A percentile compares a stretch with the other conserved stretches of the same genome.
phyloP scores from a whole-genome alignment of 2,113 vertebrate genomes.

The Centropus unirufus region DNA sequence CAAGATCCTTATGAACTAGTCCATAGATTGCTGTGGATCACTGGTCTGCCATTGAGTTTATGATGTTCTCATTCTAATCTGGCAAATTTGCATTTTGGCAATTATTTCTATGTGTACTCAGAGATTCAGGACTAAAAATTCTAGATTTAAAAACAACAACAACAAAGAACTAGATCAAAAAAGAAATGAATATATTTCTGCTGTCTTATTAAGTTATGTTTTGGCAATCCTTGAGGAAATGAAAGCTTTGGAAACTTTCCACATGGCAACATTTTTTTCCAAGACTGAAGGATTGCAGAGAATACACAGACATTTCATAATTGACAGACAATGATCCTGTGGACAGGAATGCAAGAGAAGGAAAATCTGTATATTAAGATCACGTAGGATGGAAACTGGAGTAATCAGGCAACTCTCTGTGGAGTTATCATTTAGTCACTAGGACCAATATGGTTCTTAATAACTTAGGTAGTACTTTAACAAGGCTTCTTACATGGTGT shows the following conservation, averaged over 20 bases:
- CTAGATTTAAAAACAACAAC: slow-evolving; percentile 5
- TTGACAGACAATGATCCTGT: slow-evolving; percentile 9
- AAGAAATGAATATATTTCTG: slow-evolving; percentile 53
- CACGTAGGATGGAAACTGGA: background rate
- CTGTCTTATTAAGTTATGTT: slow-evolving; percentile 60
- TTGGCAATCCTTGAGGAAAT: slow-evolving; percentile 39
- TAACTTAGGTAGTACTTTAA: background rate
- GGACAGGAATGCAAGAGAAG: background rate
- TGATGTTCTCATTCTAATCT: background rate
- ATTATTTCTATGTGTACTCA: slow-evolving; percentile 18
- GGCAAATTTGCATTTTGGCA: slow-evolving; percentile 32
- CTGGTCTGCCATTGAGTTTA: background rate
- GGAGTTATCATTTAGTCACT: background rate
- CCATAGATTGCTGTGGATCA: background rate
- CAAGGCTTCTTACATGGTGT: background rate
- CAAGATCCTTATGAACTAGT: background rate
- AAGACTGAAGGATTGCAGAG: slow-evolving; percentile 20
- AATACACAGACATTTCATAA: slow-evolving; percentile 12
- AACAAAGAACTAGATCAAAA: slow-evolving; percentile 36
- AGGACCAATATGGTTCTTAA: background rate
- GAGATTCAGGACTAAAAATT: slow-evolving; percentile 3
- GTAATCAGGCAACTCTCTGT: background rate
- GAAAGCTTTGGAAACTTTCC: slow-evolving; percentile 56
- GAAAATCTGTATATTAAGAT: background rate
- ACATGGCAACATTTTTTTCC: slow-evolving; percentile 31